Base-by-base conservation (phyloP, 1,140 invertebrate genomes). In the Euwallacea fornicatus region DNA sequence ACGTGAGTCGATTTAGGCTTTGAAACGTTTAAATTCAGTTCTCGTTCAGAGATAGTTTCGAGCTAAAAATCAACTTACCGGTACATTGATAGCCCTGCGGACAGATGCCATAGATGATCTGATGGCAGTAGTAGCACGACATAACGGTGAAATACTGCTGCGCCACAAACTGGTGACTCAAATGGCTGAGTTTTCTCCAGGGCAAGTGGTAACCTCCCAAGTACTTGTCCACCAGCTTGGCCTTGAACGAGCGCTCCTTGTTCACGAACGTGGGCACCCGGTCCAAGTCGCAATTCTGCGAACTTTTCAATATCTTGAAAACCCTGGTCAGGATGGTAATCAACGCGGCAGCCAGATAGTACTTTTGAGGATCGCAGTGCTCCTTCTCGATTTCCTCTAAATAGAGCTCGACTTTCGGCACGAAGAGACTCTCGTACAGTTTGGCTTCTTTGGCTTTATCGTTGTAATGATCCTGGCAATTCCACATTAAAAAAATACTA, bases 31-130 rank as follows among this genome's bases (percentile, higher is more conserved):
- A 33, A 33, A 33, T 33, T 4, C 21, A 4, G 4, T 33, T 33
- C 1, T 33, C 21, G 21, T 4, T 33, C 4, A 33, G 21, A 33
- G 21, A 33, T 4, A 33, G 1, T 33, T 33, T 33, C 21, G 21
- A 33, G 21, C 21, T 58, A 58, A 13, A 42, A 42, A 10, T 0
- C 9, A 9, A 42, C 42, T 85, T 84, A 95, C 92, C 88, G 78
- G 88, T 87, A 84, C 95, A 97, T 77, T 94, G 91, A 85, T 93
- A 96, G 72, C 95, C 95, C 84, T 98, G 96, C 69, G 93, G 93
- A 76, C 93, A 94, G 66, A 98, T 91, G 59, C 97, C 97, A 86
- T 94, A 95, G 74, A 98, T 92, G 74, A 96, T 90, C 76, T 90
- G 86, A 78, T 94, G 91, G 84, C 97, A 98, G 83, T 95, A 91